A percentile compares a stretch with the other conserved stretches of the same genome.
Conservation (phyloP, 1,140 invertebrate genomes). For the Hyles vespertilio region DNA sequence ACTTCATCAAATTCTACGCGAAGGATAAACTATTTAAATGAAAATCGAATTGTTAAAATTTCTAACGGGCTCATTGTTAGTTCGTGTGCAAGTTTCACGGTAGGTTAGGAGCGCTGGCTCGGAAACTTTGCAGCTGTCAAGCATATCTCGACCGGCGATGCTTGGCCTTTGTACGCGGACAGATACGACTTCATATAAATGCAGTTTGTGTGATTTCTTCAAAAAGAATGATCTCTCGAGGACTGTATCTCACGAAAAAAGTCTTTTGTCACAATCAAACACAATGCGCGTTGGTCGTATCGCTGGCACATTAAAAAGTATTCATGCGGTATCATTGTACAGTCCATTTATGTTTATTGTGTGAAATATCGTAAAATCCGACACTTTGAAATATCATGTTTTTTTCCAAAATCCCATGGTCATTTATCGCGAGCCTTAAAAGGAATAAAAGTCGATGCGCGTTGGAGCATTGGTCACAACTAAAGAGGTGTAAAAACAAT, state of each 20-base stretch:
- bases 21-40: slow-evolving; percentile 50
- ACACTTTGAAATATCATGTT: slow-evolving; percentile 58
- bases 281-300: slow-evolving; percentile 67
- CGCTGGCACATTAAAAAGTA: slow-evolving; percentile 73
- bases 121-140: slow-evolving; percentile 64
- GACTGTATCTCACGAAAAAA: slow-evolving; percentile 60
- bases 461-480: slow-evolving; percentile 42
- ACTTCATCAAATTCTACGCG: slow-evolving; percentile 36
- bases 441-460: not conserved
- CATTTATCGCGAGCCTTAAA: not conserved
- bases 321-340: slow-evolving; percentile 66
- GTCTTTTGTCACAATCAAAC: slow-evolving; percentile 45
- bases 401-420: slow-evolving; percentile 7
- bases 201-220: slow-evolving; percentile 68
- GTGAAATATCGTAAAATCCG: slow-evolving; percentile 44
- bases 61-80: slow-evolving; percentile 59
- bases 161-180: slow-evolving; percentile 48
- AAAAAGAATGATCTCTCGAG: slow-evolving; percentile 62
- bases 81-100: slow-evolving; percentile 59
- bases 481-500: slow-evolving; percentile 60
- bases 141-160: slow-evolving; percentile 52
- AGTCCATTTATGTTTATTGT: slow-evolving; percentile 49
- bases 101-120: slow-evolving; percentile 44
- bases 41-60: slow-evolving; percentile 53
- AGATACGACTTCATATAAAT: slow-evolving; percentile 73